Conservation (phyloP, 2,797 vertebrate species). For the Pseudomugil tenellus region DNA sequence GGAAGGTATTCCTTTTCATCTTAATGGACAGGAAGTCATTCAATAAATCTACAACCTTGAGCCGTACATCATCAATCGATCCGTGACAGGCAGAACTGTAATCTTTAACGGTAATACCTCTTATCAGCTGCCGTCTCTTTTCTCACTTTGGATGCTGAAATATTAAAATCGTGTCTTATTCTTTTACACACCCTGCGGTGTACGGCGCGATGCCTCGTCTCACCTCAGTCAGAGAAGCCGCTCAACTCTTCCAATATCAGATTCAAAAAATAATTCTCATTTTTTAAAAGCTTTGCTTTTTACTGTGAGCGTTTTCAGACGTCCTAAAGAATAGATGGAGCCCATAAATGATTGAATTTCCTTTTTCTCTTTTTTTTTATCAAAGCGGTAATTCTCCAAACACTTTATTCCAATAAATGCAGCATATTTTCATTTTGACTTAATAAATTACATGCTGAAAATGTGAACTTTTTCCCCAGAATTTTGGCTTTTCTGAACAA, state of each 20-base stretch:
- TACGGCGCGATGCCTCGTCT: slow-evolving; percentile 47
- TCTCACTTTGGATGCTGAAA: slow-evolving; percentile 81
- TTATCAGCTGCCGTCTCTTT: slow-evolving; percentile 63
- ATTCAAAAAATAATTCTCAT: slow-evolving; percentile 72
- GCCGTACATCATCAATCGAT: slow-evolving; percentile 77
- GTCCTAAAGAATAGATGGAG: slow-evolving; percentile 78
- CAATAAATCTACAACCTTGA: slow-evolving; percentile 79
- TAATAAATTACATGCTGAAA: slow-evolving; percentile 30
- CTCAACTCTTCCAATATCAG: slow-evolving; percentile 69
- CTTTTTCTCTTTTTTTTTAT: slow-evolving; percentile 43
- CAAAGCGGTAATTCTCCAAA: slow-evolving; percentile 30
- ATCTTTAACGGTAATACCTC: slow-evolving; percentile 81
- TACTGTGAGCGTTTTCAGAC: slow-evolving; percentile 67
- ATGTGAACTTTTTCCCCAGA: slow-evolving; percentile 22
- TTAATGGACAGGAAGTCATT: slow-evolving; percentile 87
- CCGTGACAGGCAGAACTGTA: slow-evolving; percentile 83
- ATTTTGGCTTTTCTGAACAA: slow-evolving; percentile 7
- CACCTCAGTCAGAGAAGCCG: slow-evolving; percentile 62
- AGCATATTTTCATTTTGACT: slow-evolving; percentile 37
- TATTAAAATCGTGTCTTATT: slow-evolving; percentile 85
- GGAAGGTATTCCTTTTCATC: slow-evolving; percentile 81
- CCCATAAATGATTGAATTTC: slow-evolving; percentile 67
- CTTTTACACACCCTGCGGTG: slow-evolving; percentile 74
- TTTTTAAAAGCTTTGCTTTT: slow-evolving; percentile 68
- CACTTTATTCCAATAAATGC: slow-evolving; percentile 40